Evolutionary conservation across 2,888 invertebrate species (phyloP), one percentile per base, ranked within the genome.

Genomic region (Drosophila ustulata): DNA sequence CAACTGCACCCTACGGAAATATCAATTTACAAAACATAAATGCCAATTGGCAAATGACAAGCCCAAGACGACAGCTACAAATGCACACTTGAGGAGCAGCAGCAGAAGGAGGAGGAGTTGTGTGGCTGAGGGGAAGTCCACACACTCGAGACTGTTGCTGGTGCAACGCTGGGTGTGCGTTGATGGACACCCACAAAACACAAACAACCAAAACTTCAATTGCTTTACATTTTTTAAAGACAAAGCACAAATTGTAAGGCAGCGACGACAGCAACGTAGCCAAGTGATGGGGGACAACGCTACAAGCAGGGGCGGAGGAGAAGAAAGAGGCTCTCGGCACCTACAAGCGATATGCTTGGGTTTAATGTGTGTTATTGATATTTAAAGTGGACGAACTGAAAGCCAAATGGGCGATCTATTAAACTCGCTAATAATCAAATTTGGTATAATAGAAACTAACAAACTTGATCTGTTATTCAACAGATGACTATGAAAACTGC

Each of bases 11-110:
- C 78, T 47, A 53, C 79, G 81, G 81, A 81, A 81, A 79, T 81
- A 81, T 81, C 82, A 81, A 81, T 81, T 81, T 79, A 81, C 74
- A 64, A 55, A 75, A 78, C 71, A 68, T 72, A 77, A 80, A 77
- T 66, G 75, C 61, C 79, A 81, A 81, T 80, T 79, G 79, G 77
- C 79, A 76, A 78, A 63, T 70, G 79, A 79, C 78, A 75, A 66
- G 63, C 65, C 65, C 75, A 75, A 75, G 66, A 78, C 64, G 50
- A 68, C 56, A 53, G 57, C 61, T 1, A 51, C 71, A 70, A 61
- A 50, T 57, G 30, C 51, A 13, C 61, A 41, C 39, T 41, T 41
- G 18, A 18, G 18, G 5, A 13, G 39, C 5, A 43, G 8, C 34
- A 5, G 18, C 43, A 1, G 25, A 25, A 26, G 9, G 23, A 0